Evolutionary conservation across 1,140 invertebrate genomes (phyloP), one percentile per base, ranked within the genome.

Genomic region (Achatina immaculata): DNA sequence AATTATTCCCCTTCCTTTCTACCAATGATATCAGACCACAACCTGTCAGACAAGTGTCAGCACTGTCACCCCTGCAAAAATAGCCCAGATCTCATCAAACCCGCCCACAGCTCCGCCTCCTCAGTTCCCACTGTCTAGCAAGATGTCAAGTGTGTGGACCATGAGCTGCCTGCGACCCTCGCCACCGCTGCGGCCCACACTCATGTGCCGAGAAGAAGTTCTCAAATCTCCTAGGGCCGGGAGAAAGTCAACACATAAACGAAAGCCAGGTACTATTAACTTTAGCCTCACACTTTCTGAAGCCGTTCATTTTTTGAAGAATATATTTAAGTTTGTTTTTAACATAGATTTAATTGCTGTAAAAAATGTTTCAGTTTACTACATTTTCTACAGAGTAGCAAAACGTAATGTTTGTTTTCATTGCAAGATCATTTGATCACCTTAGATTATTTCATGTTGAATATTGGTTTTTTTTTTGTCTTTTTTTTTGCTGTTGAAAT

Each of bases 141-240:
- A 87, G 73, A 85, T 85, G 6, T 77, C 72, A 72, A 83, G 55
- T 79, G 82, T 85, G 69, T 96, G 95, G 95, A 95, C 94, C 86
- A 93, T 95, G 87, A 95, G 94, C 81, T 95, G 95, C 91, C 91
- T 96, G 80, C 93, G 95, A 51, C 95, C 95, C 0, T 94, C 95
- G 78, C 95, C 95, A 66, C 95, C 96, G 19, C 91, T 95, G 68
- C 92, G 95, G 83, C 95, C 95, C 62, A 94, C 94, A 86, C 92
- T 94, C 65, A 92, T 93, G 74, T 83, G 87, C 78, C 88, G 90
- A 55, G 91, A 91, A 38, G 91, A 92, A 71, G 89, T 87, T 40
- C 86, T 88, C 51, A 86, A 87, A 42, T 91, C 88, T 83, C 91
- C 89, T 14, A 77, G 87, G 48, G 84, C 87, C 24, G 85, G 83